Evolutionary conservation across 2,113 vertebrate species (phyloP), one percentile per base, ranked within the genome.

Genomic region (Nicator chloris): DNA sequence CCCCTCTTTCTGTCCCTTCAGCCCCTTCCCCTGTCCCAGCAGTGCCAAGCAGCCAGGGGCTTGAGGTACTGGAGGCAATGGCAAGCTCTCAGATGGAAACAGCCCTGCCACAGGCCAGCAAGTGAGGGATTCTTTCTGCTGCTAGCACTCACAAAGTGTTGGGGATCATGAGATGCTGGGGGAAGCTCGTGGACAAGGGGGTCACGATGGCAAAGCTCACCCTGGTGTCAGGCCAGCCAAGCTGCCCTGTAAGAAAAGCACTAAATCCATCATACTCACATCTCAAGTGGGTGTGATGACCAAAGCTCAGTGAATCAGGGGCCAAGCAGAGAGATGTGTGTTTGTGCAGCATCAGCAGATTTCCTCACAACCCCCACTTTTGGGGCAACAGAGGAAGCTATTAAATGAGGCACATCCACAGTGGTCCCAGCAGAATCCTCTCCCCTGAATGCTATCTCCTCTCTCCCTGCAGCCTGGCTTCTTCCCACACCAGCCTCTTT

Each of bases 401-500:
- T 57, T 68, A 76, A 83, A 80, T 17, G 31, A 69, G 59, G 40
- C 0, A 0, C 7, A 11, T 59, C 54, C 24, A 10, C 45, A 77
- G 49, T 4, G 24, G 50, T 54, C 68, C 54, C 59, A 66, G 42
- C 51, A 92, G 76, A 51, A 59, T 64, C 39, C 13, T 63, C 86
- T 82, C 54, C 56, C 35, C 8, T 54, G 50, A 75, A 39, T 2
- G 7, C 66, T 91, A 26, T 70, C 90, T 93, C 54, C 26, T 92
- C 35, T 94, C 61, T 84, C 59, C 30, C 49, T 9, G 7, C 68
- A 85, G 80, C 53, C 73, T 33, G 47, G 27, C 61, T 90, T 59
- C 73, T 94, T 96, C 87, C 85, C 30, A 7, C 86, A 72, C 24
- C 94, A 94, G 84, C 66, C 86, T 93, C 11, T 64, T 94, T 90